Base-by-base conservation (phyloP, 30 jellyfish, hydroid and myxozoan species). In the Sanderia malayensis region DNA sequence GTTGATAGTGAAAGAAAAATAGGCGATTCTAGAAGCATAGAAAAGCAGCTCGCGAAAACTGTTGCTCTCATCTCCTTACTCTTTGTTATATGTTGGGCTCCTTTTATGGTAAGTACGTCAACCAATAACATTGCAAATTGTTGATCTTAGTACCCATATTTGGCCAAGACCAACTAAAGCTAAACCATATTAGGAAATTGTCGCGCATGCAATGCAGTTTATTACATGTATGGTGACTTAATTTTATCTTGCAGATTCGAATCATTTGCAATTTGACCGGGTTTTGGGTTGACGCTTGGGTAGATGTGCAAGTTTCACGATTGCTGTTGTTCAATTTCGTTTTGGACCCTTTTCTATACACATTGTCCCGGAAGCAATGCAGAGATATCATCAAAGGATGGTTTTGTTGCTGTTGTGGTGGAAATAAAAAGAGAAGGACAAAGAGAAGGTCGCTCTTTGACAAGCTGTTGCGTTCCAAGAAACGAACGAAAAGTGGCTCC, bases 341-440 rank as follows among this genome's bases (percentile, higher is more conserved):
- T 30, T 31, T 82, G 81, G 94, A 82, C 64, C 94, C 94, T 21
- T 82, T 70, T 58, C 72, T 82, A 61, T 82, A 82, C 76, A 72
- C 95, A 30, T 75, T 83, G 0, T 83, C 95, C 23, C 49, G 88
- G 20, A 65, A 74, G 55, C 88, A 83, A 30, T 83, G 95, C 80
- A 73, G 95, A 66, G 84, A 74, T 45, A 72, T 83, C 31, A 78
- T 73, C 47, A 66, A 66, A 29, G 82, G 68, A 15, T 82, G 94
- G 94, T 31, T 82, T 11, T 82, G 94, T 45, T 82, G 94, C 28
- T 82, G 94, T 67, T 82, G 80, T 71, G 27, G 27, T 4, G 20
- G 37, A 3, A 15, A 26, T 1, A 15, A 18, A 1, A 37, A 23
- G n/a, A 21, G 18, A 41, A 8, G 37, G 6, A 1, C 66, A 37